phyloP scores from a whole-genome alignment of 2,888 invertebrate species.

The Cheilosia grossa region DNA sequence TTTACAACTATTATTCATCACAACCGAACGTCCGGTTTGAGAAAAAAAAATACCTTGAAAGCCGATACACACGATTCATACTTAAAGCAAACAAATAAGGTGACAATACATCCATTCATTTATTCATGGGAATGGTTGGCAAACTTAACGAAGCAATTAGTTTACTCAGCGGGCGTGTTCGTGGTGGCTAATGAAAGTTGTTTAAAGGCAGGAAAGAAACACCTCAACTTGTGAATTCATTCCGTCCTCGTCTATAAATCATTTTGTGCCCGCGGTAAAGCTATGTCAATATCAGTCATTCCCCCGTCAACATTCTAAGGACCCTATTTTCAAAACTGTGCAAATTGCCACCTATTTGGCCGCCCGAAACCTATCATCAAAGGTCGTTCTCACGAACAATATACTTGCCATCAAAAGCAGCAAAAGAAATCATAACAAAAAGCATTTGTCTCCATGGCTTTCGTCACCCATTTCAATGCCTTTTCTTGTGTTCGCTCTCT shows the following conservation, averaged over 20 bases:
- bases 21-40: neutral
- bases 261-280: neutral
- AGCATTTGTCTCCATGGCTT: constrained; percentile 55
- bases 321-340: neutral
- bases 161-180: constrained; percentile 26
- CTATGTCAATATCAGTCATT: neutral
- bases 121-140: constrained; percentile 18
- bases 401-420: constrained; percentile 17
- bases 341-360: neutral
- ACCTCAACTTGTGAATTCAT: neutral
- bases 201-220: neutral
- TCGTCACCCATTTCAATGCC: constrained; percentile 49
- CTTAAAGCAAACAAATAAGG: constrained; percentile 11
- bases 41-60: constrained; percentile 33
- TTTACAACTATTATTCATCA: constrained; percentile 1
- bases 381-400: constrained; percentile 37
- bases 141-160: constrained; percentile 62
- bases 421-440: constrained; percentile 65
- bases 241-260: neutral
- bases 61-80: constrained; percentile 3
- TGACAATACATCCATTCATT: constrained; percentile 10
- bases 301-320: neutral
- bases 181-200: constrained; percentile 22
- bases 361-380: constrained; percentile 27
- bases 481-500: constrained; percentile 24